Percentiles rank a stretch among this genome's conserved stretches.
Conservation (phyloP, 2,797 vertebrate species). For the Lutjanus campechanus region DNA sequence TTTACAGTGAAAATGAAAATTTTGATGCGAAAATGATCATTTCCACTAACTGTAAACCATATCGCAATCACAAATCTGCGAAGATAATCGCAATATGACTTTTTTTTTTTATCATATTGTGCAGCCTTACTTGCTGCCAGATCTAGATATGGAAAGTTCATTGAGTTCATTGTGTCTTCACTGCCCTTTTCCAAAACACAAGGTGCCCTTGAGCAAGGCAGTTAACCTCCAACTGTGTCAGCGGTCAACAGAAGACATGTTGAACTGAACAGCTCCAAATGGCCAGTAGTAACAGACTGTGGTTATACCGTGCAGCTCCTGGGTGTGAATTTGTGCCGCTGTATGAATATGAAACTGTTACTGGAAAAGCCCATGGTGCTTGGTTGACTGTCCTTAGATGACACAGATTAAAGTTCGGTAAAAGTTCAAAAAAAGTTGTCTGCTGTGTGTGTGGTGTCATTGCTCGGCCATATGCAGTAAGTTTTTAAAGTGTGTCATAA, state of each 20-base stretch:
- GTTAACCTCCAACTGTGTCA: constrained; percentile 10
- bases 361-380: constrained; percentile 33
- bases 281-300: constrained; percentile 18
- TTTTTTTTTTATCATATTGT: too few relatives aligned
- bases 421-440: constrained; percentile 3
- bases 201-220: constrained; percentile 5
- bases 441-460: constrained; percentile 47
- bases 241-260: background rate
- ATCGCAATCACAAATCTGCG: too few relatives aligned
- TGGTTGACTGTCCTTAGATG: constrained; percentile 35
- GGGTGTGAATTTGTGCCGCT: constrained; percentile 47
- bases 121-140: background rate
- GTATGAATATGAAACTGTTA: constrained; percentile 33
- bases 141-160: too few relatives aligned
- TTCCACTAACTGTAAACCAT: too few relatives aligned
- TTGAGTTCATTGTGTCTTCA: background rate
- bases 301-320: background rate
- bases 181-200: constrained; percentile 2
- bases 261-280: constrained; percentile 21
- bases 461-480: constrained; percentile 39
- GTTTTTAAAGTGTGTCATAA: constrained; percentile 31
- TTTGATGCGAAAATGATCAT: too few relatives aligned
- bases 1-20: too few relatives aligned
- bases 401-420: constrained; percentile 33
- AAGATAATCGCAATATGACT: too few relatives aligned